A percentile compares a stretch with the other conserved stretches of the same genome.
Evolutionary conservation across 1,140 invertebrate genomes (phyloP).

Genomic region (Trachymyrmex cornetzi): DNA sequence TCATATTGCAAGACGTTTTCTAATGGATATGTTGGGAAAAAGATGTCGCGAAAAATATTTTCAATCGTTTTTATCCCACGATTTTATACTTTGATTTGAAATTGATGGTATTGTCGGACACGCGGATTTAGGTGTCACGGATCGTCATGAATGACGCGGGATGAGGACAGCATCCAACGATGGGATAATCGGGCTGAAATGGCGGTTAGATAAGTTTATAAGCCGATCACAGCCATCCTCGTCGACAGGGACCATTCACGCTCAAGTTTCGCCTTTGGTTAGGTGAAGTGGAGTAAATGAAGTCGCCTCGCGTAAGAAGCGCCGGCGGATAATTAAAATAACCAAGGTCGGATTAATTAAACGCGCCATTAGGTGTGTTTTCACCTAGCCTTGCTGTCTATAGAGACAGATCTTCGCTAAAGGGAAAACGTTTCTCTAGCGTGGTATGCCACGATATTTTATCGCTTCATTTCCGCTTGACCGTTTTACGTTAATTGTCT

Average conservation of each 20-base stretch:
- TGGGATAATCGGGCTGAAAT: slow-evolving; percentile 28
- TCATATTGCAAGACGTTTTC: not conserved
- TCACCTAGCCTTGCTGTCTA: slow-evolving; percentile 33
- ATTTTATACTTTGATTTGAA: not conserved
- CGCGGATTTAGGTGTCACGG: not conserved
- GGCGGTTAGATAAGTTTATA: slow-evolving; percentile 59
- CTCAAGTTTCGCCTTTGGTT: slow-evolving; percentile 44
- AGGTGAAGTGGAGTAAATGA: slow-evolving; percentile 46
- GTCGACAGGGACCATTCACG: slow-evolving; percentile 1
- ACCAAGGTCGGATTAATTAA: slow-evolving; percentile 66
- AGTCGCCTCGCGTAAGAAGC: slow-evolving; percentile 39
- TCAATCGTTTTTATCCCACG: not conserved
- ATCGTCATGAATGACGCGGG: not conserved
- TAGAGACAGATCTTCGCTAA: slow-evolving; percentile 30
- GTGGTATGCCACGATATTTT: slow-evolving; percentile 26
- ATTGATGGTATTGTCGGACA: not conserved
- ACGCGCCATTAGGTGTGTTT: slow-evolving; percentile 40
- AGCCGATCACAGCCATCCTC: slow-evolving; percentile 50
- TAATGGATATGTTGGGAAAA: not conserved
- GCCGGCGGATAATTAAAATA: slow-evolving; percentile 67
- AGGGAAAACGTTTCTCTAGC: slow-evolving; percentile 5
- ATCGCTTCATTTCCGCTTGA: slow-evolving; percentile 42
- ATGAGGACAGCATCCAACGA: not conserved
- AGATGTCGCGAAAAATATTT: slow-evolving; percentile 8
- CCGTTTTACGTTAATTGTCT: slow-evolving; percentile 50